Conservation (phyloP, 2,113 vertebrate genomes). For the Neolamprologus brichardi region DNA sequence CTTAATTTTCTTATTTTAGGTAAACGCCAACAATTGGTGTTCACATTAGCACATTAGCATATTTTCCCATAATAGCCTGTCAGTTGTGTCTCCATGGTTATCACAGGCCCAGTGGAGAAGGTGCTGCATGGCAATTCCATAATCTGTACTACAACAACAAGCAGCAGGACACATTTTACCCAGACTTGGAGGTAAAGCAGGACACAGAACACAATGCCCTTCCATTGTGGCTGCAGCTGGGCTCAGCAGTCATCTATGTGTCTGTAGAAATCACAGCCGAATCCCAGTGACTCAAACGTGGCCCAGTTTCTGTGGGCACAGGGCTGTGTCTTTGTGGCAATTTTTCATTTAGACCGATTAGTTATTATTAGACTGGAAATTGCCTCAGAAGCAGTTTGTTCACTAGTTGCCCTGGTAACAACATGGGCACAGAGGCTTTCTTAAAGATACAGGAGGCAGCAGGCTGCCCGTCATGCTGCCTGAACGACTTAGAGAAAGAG, state of each 20-base stretch:
- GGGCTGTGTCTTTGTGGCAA: conserved; percentile 50
- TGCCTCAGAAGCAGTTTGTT: conserved; percentile 81
- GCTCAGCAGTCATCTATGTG: background rate
- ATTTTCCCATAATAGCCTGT: conserved; percentile 25
- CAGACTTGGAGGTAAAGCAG: background rate
- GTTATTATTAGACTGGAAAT: conserved; percentile 88
- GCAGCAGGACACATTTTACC: background rate
- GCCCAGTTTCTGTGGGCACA: conserved; percentile 37
- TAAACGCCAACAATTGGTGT: background rate
- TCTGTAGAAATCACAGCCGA: background rate
- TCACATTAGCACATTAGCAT: conserved; percentile 25
- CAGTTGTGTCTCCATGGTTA: conserved; percentile 39
- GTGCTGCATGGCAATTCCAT: background rate
- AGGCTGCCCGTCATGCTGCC: conserved; percentile 11
- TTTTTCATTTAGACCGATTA: conserved; percentile 76
- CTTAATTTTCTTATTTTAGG: background rate
- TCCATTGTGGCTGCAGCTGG: background rate
- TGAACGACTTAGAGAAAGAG: conserved; percentile 22
- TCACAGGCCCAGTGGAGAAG: conserved; percentile 12
- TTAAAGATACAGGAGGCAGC: conserved; percentile 72
- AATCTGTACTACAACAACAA: background rate
- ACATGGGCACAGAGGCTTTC: conserved; percentile 73
- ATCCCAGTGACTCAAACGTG: conserved; percentile 17
- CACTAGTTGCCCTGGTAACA: conserved; percentile 88
- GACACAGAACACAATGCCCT: background rate